Percentiles rank a stretch among this genome's conserved stretches.
These are phyloP conservation scores for Forbesichthys agassizii DNA, from an alignment of 2,113 vertebrate genomes.

Conservation along the genomic window DNA sequence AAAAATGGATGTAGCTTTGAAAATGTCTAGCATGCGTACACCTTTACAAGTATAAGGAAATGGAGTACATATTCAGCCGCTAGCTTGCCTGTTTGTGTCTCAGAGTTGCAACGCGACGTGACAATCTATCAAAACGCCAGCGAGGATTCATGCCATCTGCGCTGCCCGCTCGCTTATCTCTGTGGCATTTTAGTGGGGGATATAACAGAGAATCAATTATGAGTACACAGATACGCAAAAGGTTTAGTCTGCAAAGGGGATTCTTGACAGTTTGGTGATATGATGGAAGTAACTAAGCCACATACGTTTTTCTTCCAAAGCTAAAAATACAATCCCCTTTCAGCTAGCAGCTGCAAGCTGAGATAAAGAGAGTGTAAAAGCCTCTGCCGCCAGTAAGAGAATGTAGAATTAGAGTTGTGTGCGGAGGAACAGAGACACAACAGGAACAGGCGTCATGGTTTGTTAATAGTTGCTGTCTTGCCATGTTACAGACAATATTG, in stretches of 20 bases:
- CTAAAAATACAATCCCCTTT: slow-evolving; percentile 70
- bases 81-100: slow-evolving; percentile 60
- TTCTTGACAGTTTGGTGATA: slow-evolving; percentile 75
- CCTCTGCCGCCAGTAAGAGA: slow-evolving; percentile 41
- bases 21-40: slow-evolving; percentile 18
- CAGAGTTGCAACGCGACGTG: slow-evolving; percentile 77
- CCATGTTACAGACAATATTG: too few relatives aligned
- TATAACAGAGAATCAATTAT: slow-evolving; percentile 82
- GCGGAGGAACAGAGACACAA: slow-evolving; percentile 29
- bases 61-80: slow-evolving; percentile 55
- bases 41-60: slow-evolving; percentile 40
- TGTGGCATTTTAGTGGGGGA: slow-evolving; percentile 69
- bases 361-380: slow-evolving; percentile 61
- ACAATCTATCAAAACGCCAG: slow-evolving; percentile 73
- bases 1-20: too few relatives aligned
- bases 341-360: slow-evolving; percentile 64
- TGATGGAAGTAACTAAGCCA: slow-evolving; percentile 70
- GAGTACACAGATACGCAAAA: slow-evolving; percentile 73
- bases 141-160: slow-evolving; percentile 61
- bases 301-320: slow-evolving; percentile 42
- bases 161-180: slow-evolving; percentile 70
- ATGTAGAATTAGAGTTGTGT: slow-evolving; percentile 40
- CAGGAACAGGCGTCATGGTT: slow-evolving; percentile 48
- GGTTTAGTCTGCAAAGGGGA: slow-evolving; percentile 72
- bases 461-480: not conserved